Evolutionary conservation across 2,113 vertebrate species (phyloP), one percentile per base, ranked within the genome.

Genomic region (Neogobius melanostomus): DNA sequence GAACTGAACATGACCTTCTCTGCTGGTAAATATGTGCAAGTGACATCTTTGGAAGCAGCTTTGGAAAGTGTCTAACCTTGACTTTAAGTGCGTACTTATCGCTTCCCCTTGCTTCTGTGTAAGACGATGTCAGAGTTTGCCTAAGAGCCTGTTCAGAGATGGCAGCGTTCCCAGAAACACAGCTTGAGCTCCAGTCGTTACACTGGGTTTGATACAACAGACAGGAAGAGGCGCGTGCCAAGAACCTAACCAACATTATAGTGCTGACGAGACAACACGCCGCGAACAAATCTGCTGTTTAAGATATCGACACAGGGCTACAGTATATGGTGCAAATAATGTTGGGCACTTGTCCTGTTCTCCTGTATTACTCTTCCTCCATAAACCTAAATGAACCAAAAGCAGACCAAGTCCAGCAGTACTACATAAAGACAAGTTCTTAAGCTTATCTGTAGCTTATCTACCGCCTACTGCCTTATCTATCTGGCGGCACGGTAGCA

Each of bases 161-260:
- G 90, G 90, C 88, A 89, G 68, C 80, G 82, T 90, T 90, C 90
- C 90, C 89, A 91, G 89, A 91, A 89, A 90, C 87, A 83, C 90
- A 91, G 88, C 90, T 91, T 91, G 90, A 87, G 79, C 75, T 85
- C 76, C 85, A 88, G 85, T 83, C 75, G 89, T 91, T 90, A 84
- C 88, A 88, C 90, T 88, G 77, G 78, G 88, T 83, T 84, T 85
- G 87, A 87, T 87, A 80, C 81, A 83, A 90, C 82, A 71, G 89
- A 90, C 86, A 91, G 90, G 89, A 91, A 91, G 82, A 87, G 54
- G 89, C 86, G 83, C 65, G 53, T 73, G 85, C 71, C 82, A 44
- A 56, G 78, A 88, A 80, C 88, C 88, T 88, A 90, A 90, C 90
- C 85, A 84, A 87, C 85, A 82, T 79, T 72, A 82, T 84, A 82